Percentiles rank a stretch among this genome's conserved stretches.
These are phyloP conservation scores for Paelopatides confundens DNA, from an alignment of 53 echinoderm and acorn worm species.

Conservation along the genomic window DNA sequence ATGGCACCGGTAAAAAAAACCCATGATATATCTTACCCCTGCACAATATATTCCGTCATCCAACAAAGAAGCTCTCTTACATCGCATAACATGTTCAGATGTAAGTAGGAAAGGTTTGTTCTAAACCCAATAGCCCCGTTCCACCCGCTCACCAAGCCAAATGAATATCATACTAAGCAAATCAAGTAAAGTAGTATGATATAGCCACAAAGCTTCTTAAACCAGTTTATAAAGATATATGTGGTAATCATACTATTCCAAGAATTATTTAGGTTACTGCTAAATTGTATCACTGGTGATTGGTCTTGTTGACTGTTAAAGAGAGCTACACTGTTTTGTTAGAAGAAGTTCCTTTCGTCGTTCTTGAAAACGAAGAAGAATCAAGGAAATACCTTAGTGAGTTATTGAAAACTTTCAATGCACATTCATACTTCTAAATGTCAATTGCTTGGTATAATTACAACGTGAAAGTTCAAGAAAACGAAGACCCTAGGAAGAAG, in stretches of 20 bases:
- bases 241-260: neutral
- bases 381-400: neutral
- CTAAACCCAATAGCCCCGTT: neutral
- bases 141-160: neutral
- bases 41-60: neutral
- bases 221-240: neutral
- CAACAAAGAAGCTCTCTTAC: too few relatives aligned
- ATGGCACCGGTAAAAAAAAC: slow-evolving; percentile 20
- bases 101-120: too few relatives aligned
- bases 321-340: neutral
- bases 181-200: too few relatives aligned
- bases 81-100: too few relatives aligned
- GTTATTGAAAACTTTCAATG: neutral
- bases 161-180: neutral
- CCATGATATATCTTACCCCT: neutral
- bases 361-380: neutral
- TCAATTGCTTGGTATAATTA: neutral
- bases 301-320: neutral
- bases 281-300: neutral
- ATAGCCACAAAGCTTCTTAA: neutral
- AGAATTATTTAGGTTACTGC: neutral
- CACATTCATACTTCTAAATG: neutral
- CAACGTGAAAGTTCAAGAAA: neutral
- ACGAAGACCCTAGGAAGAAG: neutral
- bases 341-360: neutral